Evolutionary conservation across 2,888 invertebrate genomes (phyloP).

Genomic region (Lasioglossum figueresi): DNA sequence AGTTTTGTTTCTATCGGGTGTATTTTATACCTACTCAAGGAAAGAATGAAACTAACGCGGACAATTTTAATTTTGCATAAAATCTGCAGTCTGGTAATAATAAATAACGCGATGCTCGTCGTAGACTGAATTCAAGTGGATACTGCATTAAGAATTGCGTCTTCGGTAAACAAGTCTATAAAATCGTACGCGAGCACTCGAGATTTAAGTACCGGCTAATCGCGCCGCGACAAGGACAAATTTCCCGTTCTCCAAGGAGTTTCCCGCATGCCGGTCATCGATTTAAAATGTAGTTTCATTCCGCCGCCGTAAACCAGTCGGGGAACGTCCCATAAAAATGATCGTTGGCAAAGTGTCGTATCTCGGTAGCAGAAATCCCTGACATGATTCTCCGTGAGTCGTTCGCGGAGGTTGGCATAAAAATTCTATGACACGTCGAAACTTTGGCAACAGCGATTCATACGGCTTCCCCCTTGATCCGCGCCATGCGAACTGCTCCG

Average conservation of each 20-base stretch:
- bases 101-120: background rate
- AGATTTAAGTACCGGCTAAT: background rate
- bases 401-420: constrained; percentile 17
- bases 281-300: constrained; percentile 11
- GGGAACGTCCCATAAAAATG: constrained; percentile 1
- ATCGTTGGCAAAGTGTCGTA: background rate
- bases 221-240: background rate
- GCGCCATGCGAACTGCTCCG: constrained; percentile 1
- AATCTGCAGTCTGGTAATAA: background rate
- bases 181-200: background rate
- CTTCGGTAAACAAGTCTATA: background rate
- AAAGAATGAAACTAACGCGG: too few relatives aligned
- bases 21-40: too few relatives aligned
- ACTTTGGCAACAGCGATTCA: constrained; percentile 43
- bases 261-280: background rate
- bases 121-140: background rate
- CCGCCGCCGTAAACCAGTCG: background rate
- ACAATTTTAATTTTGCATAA: background rate
- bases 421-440: constrained; percentile 52
- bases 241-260: background rate
- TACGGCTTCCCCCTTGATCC: constrained; percentile 37
- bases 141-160: background rate
- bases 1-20: too few relatives aligned
- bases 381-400: background rate
- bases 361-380: background rate